phyloP scores from a whole-genome alignment of 2,113 vertebrate species.

The Pholis gunnellus region DNA sequence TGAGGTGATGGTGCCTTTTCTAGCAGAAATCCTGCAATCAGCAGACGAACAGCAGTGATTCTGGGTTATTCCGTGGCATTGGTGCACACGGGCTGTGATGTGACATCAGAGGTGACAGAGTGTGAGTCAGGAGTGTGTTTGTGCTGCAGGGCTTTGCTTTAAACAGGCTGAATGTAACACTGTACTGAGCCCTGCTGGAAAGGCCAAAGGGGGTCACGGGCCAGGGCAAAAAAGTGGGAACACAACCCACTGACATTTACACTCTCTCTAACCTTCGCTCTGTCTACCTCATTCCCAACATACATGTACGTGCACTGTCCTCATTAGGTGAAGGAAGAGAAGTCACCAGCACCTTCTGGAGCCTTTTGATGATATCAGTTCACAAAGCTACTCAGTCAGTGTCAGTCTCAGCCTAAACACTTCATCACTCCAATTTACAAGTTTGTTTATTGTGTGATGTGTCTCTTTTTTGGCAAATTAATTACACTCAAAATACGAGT shows the following conservation, averaged over 20 bases:
- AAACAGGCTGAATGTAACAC: conserved; percentile 25
- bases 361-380: not conserved
- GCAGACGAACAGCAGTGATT: conserved; percentile 40
- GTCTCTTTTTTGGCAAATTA: not conserved
- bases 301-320: conserved; percentile 4
- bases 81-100: conserved; percentile 26
- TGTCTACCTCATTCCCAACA: conserved; percentile 19
- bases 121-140: conserved; percentile 49
- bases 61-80: conserved; percentile 15
- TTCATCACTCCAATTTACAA: not conserved
- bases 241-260: conserved; percentile 67
- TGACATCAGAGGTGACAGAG: conserved; percentile 53
- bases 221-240: conserved; percentile 51
- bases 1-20: conserved; percentile 9
- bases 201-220: conserved; percentile 67
- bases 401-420: not conserved
- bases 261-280: conserved; percentile 26
- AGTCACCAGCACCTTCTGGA: not conserved
- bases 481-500: no score
- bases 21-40: conserved; percentile 41
- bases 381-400: not conserved
- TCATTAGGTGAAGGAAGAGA: not conserved
- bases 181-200: conserved; percentile 41
- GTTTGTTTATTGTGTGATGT: not conserved
- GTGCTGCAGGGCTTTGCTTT: conserved; percentile 46